Evolutionary conservation across 2,113 vertebrate genomes (phyloP).

Genomic region (Cygnus buccinator): DNA sequence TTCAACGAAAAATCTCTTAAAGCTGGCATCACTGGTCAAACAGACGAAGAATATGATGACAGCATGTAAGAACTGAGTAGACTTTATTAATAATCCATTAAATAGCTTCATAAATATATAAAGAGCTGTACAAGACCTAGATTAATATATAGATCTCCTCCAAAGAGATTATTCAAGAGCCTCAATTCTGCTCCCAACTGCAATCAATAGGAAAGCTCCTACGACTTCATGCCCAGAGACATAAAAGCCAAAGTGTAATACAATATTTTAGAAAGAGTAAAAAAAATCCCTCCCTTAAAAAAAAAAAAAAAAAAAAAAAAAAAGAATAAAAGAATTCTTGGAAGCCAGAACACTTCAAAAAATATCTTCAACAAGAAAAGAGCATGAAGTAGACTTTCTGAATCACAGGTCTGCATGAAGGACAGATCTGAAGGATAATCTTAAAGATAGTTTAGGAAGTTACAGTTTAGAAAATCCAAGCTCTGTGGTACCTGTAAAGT

Average conservation of each 20-base stretch:
- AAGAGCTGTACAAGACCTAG: background rate
- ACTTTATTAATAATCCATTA: constrained; percentile 57
- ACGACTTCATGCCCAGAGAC: background rate
- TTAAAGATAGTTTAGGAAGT: background rate
- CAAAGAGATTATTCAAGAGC: background rate
- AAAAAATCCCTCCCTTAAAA: background rate
- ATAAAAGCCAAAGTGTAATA: background rate
- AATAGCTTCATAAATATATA: constrained; percentile 6
- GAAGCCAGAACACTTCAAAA: background rate
- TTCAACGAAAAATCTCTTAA: background rate
- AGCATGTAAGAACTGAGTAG: constrained; percentile 17
- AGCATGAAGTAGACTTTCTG: background rate
- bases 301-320: background rate
- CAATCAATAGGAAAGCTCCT: constrained; percentile 10
- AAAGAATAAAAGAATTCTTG: background rate
- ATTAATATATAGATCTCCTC: constrained; percentile 18
- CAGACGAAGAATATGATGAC: background rate
- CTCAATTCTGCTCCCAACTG: background rate
- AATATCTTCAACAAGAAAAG: background rate
- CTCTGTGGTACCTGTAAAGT: background rate
- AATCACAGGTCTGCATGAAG: background rate
- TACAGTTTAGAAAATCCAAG: background rate
- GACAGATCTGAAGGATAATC: background rate
- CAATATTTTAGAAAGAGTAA: background rate
- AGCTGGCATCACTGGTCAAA: background rate